phyloP scores from a whole-genome alignment of 2,113 vertebrate species.

The Triplophysa rosa region DNA sequence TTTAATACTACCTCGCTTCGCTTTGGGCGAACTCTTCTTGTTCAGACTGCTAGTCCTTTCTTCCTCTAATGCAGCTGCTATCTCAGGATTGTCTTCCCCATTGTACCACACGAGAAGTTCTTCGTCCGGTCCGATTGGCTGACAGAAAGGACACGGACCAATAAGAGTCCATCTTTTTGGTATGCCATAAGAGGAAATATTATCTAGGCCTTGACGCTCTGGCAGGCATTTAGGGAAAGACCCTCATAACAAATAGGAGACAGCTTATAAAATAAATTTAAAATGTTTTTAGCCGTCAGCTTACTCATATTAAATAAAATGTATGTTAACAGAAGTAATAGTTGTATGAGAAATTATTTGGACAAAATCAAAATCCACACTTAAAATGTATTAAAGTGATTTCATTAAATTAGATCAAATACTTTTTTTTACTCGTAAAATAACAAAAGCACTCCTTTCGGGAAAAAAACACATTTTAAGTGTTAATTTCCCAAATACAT shows the following conservation, averaged over 20 bases:
- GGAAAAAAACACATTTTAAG: too few relatives aligned
- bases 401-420: too few relatives aligned
- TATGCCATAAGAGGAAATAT: constrained; percentile 49
- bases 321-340: too few relatives aligned
- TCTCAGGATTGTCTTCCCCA: constrained; percentile 94
- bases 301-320: background rate
- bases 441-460: too few relatives aligned
- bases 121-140: constrained; percentile 91
- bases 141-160: constrained; percentile 70
- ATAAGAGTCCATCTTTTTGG: constrained; percentile 80
- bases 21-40: constrained; percentile 82
- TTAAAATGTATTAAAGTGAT: too few relatives aligned
- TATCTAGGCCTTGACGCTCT: constrained; percentile 66
- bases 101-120: constrained; percentile 96
- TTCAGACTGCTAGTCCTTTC: constrained; percentile 84
- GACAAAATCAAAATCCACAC: too few relatives aligned
- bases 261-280: background rate
- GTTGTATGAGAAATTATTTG: too few relatives aligned
- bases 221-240: constrained; percentile 37
- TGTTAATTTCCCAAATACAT: too few relatives aligned
- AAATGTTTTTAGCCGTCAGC: background rate
- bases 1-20: constrained; percentile 73
- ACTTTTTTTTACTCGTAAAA: too few relatives aligned
- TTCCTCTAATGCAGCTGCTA: constrained; percentile 96
- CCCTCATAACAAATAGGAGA: constrained; percentile 11